A percentile compares a stretch with the other conserved stretches of the same genome.
phyloP scores from a whole-genome alignment of 2,888 invertebrate species.

The Steromphala cineraria region DNA sequence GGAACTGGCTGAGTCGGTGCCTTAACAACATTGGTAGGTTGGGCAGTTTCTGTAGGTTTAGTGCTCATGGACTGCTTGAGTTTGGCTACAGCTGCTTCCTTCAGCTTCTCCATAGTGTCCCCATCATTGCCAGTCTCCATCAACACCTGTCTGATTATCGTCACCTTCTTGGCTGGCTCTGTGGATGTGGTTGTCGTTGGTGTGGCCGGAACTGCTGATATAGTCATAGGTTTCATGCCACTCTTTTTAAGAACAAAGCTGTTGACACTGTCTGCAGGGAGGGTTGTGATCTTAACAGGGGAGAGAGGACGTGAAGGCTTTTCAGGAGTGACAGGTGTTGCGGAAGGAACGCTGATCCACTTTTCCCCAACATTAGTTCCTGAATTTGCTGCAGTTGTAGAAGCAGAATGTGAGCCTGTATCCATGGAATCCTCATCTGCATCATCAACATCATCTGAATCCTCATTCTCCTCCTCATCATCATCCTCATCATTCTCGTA shows the following conservation, averaged over 20 bases:
- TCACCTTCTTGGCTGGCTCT: not conserved
- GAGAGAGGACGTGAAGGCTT: not conserved
- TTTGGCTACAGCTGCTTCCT: not conserved
- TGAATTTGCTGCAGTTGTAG: too few relatives aligned
- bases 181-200: not conserved
- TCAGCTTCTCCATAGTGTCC: not conserved
- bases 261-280: not conserved
- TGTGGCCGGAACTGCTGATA: not conserved
- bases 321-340: not conserved
- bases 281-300: not conserved
- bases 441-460: not conserved
- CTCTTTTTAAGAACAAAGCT: not conserved
- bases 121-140: slow-evolving; percentile 7
- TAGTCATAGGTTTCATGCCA: not conserved
- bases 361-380: not conserved
- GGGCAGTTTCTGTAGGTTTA: not conserved
- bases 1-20: not conserved
- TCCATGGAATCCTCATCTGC: not conserved
- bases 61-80: not conserved
- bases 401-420: too few relatives aligned
- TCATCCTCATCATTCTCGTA: slow-evolving; percentile 22
- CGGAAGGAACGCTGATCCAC: not conserved
- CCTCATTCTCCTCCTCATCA: slow-evolving; percentile 21
- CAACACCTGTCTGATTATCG: not conserved
- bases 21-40: not conserved